Conservation (phyloP, 2,113 vertebrate genomes). For the Empidonax traillii region DNA sequence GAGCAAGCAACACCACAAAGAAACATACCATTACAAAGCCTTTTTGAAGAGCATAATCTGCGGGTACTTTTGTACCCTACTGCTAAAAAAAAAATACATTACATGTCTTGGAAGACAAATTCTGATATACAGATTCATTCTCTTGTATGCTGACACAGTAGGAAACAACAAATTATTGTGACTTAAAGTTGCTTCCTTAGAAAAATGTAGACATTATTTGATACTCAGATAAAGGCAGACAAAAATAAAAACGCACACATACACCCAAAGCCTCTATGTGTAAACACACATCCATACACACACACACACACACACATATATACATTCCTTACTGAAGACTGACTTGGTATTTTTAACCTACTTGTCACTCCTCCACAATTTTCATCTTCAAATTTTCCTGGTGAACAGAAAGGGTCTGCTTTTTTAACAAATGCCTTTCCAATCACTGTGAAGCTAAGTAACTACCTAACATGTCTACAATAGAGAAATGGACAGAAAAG, state of each 20-base stretch:
- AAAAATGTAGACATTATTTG: neutral
- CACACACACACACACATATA: fast-evolving
- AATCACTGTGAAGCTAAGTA: neutral
- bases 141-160: neutral
- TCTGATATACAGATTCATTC: neutral
- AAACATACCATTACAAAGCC: neutral
- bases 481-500: neutral
- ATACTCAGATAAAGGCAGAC: neutral
- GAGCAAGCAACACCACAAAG: neutral
- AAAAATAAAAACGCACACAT: neutral
- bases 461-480: neutral
- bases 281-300: neutral
- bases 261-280: neutral
- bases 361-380: neutral
- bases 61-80: neutral
- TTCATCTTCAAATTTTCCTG: neutral
- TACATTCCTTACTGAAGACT: neutral
- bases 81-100: neutral
- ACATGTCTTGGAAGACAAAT: neutral
- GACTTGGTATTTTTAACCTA: neutral
- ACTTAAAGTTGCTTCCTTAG: neutral
- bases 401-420: neutral
- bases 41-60: neutral
- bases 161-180: neutral
- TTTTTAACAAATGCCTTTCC: neutral